Percentiles rank a stretch among this genome's conserved stretches.
These are phyloP conservation scores for Frieseomelitta varia DNA, from an alignment of 1,140 invertebrate species.

Conservation along the genomic window DNA sequence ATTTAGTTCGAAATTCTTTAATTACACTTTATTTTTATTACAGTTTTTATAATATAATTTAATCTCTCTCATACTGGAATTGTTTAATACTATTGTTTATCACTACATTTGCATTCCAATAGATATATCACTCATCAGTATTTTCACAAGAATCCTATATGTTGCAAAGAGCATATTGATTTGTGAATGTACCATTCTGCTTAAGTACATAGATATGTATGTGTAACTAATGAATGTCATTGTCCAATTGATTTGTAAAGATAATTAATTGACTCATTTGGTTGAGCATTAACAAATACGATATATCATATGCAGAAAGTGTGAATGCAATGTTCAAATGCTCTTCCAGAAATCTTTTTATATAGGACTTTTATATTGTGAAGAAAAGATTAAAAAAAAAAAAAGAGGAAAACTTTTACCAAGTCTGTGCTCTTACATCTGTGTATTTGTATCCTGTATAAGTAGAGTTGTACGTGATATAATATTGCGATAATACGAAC, in stretches of 20 bases:
- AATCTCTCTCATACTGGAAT: not conserved
- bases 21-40: not conserved
- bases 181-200: conserved; percentile 40
- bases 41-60: conserved; percentile 29
- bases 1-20: not conserved
- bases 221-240: conserved; percentile 25
- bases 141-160: conserved; percentile 10
- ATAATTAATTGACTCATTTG: conserved; percentile 17
- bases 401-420: conserved; percentile 29
- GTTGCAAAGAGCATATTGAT: conserved; percentile 30
- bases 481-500: conserved; percentile 31
- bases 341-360: conserved; percentile 59
- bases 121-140: conserved; percentile 39
- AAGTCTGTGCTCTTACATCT: conserved; percentile 59
- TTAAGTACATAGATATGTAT: conserved; percentile 33
- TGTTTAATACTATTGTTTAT: not conserved
- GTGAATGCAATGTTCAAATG: conserved; percentile 50
- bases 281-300: conserved; percentile 52
- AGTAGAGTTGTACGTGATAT: conserved; percentile 53
- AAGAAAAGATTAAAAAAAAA: conserved; percentile 32
- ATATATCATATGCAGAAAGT: conserved; percentile 20
- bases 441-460: conserved; percentile 58
- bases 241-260: conserved; percentile 24
- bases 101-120: conserved; percentile 50
- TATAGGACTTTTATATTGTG: conserved; percentile 54